Evolutionary conservation across 2,113 vertebrate species (phyloP).

Genomic region (Meleagris gallopavo): DNA sequence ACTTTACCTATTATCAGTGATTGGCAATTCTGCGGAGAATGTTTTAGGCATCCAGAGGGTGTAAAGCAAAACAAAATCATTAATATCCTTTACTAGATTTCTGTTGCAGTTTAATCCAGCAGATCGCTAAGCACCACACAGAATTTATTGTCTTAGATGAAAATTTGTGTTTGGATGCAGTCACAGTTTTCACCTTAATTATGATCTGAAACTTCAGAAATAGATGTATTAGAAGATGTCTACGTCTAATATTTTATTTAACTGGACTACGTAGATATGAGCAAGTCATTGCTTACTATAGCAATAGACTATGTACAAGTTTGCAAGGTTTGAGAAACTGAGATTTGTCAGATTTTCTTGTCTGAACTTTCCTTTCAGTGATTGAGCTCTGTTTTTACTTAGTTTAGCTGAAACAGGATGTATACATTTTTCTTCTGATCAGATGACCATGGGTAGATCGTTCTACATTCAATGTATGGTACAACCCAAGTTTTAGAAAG

Average conservation of each 20-base stretch:
- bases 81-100: background rate
- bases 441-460: background rate
- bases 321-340: background rate
- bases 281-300: background rate
- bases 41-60: background rate
- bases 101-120: too few relatives aligned
- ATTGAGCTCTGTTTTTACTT: background rate
- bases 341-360: background rate
- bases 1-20: background rate
- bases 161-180: background rate
- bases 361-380: background rate
- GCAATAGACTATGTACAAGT: background rate
- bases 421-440: background rate
- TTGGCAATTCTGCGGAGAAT: background rate
- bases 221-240: background rate
- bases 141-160: background rate
- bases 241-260: background rate
- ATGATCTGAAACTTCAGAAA: background rate
- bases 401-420: background rate
- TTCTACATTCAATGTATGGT: background rate
- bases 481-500: background rate
- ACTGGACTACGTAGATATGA: background rate
- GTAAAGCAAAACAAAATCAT: background rate
- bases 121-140: too few relatives aligned
- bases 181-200: background rate